Conservation (phyloP, 2,113 vertebrate species). For the Odocoileus virginianus region DNA sequence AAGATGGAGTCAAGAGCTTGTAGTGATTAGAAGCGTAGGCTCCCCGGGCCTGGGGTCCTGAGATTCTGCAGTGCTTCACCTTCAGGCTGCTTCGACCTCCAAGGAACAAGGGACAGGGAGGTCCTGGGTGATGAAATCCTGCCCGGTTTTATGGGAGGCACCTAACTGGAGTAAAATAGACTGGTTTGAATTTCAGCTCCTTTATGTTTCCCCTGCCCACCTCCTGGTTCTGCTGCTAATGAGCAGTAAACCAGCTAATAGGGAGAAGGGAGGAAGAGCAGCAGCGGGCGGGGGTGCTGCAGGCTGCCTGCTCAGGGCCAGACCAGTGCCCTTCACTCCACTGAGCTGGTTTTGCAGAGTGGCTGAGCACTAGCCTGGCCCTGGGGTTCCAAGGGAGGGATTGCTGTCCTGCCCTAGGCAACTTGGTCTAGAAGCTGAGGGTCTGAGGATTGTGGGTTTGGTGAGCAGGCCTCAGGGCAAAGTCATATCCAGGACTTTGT, state of each 20-base stretch:
- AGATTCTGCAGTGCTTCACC: background rate
- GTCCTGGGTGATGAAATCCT: slow-evolving; percentile 32
- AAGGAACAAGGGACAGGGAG: background rate
- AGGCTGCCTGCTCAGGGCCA: background rate
- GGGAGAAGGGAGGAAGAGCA: slow-evolving; percentile 14
- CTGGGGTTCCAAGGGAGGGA: background rate
- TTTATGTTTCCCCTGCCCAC: slow-evolving; percentile 54
- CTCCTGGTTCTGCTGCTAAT: slow-evolving; percentile 54
- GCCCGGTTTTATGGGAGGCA: slow-evolving; percentile 49
- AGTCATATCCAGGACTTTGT: background rate
- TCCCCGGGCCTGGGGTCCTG: background rate
- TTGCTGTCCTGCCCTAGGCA: background rate
- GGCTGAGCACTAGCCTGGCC: background rate
- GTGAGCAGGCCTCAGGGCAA: background rate
- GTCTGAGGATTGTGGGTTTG: background rate
- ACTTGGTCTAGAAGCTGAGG: background rate
- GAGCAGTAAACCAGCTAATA: slow-evolving; percentile 56
- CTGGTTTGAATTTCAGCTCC: slow-evolving; percentile 65
- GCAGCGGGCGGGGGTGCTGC: background rate
- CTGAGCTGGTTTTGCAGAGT: background rate
- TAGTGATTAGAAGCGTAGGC: background rate
- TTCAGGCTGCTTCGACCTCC: background rate
- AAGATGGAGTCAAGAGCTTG: background rate
- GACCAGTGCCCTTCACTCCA: background rate
- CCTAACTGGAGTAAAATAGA: slow-evolving; percentile 50